phyloP scores from a whole-genome alignment of 1,140 invertebrate genomes.

The Aphelenchoides fujianensis region DNA sequence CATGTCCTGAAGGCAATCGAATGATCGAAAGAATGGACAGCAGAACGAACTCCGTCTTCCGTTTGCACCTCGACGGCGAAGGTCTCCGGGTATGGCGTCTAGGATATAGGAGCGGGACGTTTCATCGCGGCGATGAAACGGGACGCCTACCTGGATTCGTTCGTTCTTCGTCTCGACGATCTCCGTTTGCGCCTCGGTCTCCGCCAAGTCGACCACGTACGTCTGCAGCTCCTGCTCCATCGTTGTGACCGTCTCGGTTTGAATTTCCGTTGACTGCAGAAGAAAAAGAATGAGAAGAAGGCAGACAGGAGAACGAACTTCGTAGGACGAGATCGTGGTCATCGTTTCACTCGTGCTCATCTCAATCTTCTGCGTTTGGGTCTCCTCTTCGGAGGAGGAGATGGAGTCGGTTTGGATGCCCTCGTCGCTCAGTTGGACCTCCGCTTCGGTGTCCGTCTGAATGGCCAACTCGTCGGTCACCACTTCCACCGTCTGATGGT shows the following conservation, averaged over 20 bases:
- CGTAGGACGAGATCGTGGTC: constrained; percentile 18
- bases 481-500: constrained; percentile 45
- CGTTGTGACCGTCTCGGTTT: constrained; percentile 43
- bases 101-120: too few species aligned
- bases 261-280: constrained; percentile 39
- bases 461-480: constrained; percentile 34
- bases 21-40: not conserved
- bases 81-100: constrained; percentile 51
- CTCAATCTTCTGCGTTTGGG: constrained; percentile 28
- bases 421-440: too few species aligned
- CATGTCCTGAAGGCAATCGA: not conserved
- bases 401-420: too few species aligned
- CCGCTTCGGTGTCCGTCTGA: constrained; percentile 35
- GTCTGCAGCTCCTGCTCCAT: constrained; percentile 56
- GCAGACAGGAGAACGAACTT: constrained; percentile 16
- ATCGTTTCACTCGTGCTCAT: constrained; percentile 43
- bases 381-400: constrained; percentile 34
- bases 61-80: constrained; percentile 41
- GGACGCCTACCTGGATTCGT: too few species aligned
- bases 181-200: constrained; percentile 56
- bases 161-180: constrained; percentile 51
- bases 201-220: constrained; percentile 46
- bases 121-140: too few species aligned
- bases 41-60: constrained; percentile 33
- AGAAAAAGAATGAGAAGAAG: not conserved